These are phyloP conservation scores for Nipponia nippon DNA, from an alignment of 2,113 vertebrate genomes.

Conservation along the genomic window DNA sequence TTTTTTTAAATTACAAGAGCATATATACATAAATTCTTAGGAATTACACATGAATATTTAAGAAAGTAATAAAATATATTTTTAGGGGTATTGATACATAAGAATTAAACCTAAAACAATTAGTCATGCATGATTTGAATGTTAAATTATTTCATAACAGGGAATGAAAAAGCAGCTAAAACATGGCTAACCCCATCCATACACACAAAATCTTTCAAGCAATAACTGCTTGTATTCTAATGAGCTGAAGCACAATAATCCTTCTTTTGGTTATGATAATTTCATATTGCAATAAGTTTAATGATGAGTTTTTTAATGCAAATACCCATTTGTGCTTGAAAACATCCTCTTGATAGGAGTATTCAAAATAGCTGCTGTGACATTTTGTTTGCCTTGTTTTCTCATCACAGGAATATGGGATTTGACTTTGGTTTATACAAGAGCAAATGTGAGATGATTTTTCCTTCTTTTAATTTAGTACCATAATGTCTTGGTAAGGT, in stretches of 20 bases:
- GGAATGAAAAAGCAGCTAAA: not conserved
- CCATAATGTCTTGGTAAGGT: not conserved
- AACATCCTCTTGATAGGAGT: not conserved
- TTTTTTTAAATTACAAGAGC: not conserved
- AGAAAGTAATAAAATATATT: not conserved
- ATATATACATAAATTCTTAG: not conserved
- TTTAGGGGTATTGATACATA: not conserved
- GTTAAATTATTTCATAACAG: not conserved
- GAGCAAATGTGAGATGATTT: not conserved
- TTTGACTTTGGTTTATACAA: not conserved
- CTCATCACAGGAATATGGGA: not conserved
- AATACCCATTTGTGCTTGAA: not conserved
- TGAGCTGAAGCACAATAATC: not conserved
- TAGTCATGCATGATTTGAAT: not conserved
- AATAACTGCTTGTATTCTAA: not conserved
- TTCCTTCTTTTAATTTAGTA: not conserved
- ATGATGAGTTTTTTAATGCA: not conserved
- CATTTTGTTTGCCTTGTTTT: not conserved
- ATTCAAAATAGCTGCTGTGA: not conserved
- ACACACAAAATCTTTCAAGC: not conserved
- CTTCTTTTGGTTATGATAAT: not conserved
- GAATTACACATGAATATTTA: not conserved
- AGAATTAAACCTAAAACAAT: not conserved
- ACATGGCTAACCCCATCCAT: not conserved
- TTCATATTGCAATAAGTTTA: not conserved